Conservation (phyloP, 2,888 invertebrate genomes). For the Eristalinus sepulchralis region DNA sequence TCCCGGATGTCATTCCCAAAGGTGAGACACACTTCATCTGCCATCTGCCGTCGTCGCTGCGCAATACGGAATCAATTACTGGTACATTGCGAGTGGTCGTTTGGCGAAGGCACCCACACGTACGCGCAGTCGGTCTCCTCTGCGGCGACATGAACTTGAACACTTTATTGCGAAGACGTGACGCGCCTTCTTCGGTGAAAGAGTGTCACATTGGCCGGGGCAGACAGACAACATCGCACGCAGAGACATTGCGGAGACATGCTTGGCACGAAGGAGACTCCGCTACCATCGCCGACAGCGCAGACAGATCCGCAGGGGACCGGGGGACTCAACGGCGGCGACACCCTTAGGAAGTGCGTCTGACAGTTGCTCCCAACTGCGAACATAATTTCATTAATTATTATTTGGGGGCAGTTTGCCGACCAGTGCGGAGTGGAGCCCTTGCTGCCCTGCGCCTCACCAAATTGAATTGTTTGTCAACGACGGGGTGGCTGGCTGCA, state of each 20-base stretch:
- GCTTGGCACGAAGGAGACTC: neutral
- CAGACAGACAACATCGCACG: constrained; percentile 21
- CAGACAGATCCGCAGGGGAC: constrained; percentile 34
- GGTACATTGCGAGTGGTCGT: constrained; percentile 14
- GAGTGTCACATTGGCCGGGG: constrained; percentile 4
- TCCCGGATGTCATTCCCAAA: neutral
- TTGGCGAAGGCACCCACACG: constrained; percentile 20
- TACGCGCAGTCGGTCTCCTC: neutral
- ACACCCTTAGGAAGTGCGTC: constrained; percentile 63
- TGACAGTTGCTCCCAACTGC: constrained; percentile 53
- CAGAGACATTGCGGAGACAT: constrained; percentile 65
- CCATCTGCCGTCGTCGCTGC: constrained; percentile 35
- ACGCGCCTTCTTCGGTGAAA: constrained; percentile 34
- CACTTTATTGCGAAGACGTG: constrained; percentile 65
- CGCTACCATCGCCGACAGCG: neutral
- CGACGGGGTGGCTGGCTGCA: constrained; percentile 11
- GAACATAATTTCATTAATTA: constrained; percentile 62
- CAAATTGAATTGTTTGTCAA: constrained; percentile 64
- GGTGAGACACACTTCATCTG: constrained; percentile 31
- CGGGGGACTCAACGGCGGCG: neutral
- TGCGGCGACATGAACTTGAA: constrained; percentile 66
- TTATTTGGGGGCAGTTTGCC: constrained; percentile 32
- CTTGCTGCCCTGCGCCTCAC: constrained; percentile 27
- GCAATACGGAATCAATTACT: constrained; percentile 64
- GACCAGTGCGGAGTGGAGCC: neutral